Evolutionary conservation across 2,113 vertebrate genomes (phyloP).

Genomic region (Ursus arctos): DNA sequence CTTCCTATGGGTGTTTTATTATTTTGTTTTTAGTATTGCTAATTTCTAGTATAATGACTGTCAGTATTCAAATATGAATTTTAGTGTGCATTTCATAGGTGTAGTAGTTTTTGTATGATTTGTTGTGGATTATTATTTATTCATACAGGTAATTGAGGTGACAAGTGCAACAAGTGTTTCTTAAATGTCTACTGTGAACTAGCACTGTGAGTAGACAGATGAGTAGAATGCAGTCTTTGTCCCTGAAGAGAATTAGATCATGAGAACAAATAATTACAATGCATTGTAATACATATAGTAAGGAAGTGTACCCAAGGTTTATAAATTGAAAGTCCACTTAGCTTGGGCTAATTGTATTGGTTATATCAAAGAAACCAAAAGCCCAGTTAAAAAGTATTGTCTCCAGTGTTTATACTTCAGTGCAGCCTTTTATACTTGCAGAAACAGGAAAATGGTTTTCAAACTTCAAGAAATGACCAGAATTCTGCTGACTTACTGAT

Average conservation of each 20-base stretch:
- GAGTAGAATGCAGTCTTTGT: background rate
- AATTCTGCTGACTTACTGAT: background rate
- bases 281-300: background rate
- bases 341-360: background rate
- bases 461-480: background rate
- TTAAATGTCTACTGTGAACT: background rate
- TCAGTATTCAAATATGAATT: background rate
- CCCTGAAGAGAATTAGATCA: background rate
- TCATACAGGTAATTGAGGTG: background rate
- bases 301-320: background rate
- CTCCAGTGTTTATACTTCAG: background rate
- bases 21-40: background rate
- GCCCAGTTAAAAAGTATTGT: background rate
- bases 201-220: background rate
- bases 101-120: background rate
- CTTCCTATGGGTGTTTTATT: background rate
- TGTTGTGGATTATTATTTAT: constrained; percentile 9
- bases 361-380: background rate
- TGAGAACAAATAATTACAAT: background rate
- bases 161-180: background rate
- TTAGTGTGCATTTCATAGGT: background rate
- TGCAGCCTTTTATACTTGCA: constrained; percentile 8
- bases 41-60: background rate
- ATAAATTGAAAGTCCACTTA: background rate
- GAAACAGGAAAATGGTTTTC: background rate